phyloP scores from a whole-genome alignment of 1,140 invertebrate species.

The Leptoteleia sp. region DNA sequence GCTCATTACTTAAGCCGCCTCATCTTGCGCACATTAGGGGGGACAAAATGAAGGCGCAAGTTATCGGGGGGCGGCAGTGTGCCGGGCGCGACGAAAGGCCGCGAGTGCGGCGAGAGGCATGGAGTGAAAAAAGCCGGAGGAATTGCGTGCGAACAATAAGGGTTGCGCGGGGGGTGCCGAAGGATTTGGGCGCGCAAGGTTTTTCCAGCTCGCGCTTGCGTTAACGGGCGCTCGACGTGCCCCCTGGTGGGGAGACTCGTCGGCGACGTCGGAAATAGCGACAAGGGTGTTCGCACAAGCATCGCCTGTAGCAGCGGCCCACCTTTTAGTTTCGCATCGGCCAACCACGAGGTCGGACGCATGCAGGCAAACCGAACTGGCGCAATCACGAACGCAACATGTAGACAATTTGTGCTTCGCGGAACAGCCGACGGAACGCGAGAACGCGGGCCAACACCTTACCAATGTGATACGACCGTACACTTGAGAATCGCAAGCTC shows the following conservation, averaged over 20 bases:
- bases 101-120: no score
- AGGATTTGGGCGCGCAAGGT: constrained; percentile 29
- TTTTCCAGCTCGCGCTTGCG: constrained; percentile 22
- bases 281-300: constrained; percentile 57
- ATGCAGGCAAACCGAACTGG: constrained; percentile 47
- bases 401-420: constrained; percentile 51
- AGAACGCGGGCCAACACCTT: constrained; percentile 16
- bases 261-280: constrained; percentile 61
- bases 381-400: constrained; percentile 54
- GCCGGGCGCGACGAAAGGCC: constrained; percentile 37
- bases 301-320: constrained; percentile 27
- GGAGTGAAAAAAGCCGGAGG: constrained; percentile 13
- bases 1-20: constrained; percentile 40
- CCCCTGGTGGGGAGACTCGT: constrained; percentile 7
- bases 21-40: constrained; percentile 22
- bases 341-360: constrained; percentile 69
- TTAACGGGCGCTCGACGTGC: constrained; percentile 31
- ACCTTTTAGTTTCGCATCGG: constrained; percentile 68
- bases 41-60: constrained; percentile 26
- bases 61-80: constrained; percentile 8
- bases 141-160: constrained; percentile 54
- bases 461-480: constrained; percentile 39
- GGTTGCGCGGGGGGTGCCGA: constrained; percentile 34
- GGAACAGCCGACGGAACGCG: constrained; percentile 26
- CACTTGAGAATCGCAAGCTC: constrained; percentile 9